Evolutionary conservation across 1,140 invertebrate species (phyloP), one percentile per base, ranked within the genome.

Genomic region (Drosophila athabasca): DNA sequence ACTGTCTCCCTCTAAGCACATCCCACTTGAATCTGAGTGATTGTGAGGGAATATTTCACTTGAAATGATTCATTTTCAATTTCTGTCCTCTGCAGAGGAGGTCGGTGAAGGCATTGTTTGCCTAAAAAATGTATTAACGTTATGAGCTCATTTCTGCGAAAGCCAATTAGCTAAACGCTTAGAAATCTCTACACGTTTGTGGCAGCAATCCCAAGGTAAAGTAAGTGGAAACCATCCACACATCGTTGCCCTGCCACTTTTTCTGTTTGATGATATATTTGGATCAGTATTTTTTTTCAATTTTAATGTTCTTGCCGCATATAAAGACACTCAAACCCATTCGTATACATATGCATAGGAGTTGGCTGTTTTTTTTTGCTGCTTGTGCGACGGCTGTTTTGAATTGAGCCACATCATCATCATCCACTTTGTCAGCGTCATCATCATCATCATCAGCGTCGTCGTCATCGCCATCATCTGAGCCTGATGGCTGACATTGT

Each of bases 401-500:
- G 72, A 85, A 81, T 76, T 87, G 49, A 88, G 74, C 79, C 69
- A 76, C 78, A 81, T 82, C 75, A 87, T 82, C 80, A 80, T 69
- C 81, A 65, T 67, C 66, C 70, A 74, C 69, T 74, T 75, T 75
- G 72, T 76, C 67, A 65, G 59, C 75, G 76, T 79, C 75, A 76
- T 73, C 61, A 51, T 79, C 75, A 76, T 73, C 61, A 51, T 31
- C 69, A 64, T 66, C 54, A 54, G 51, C 59, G 35, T 19, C 58
- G 59, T 58, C 54, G 52, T 65, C 49, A 58, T 48, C 31, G 43
- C 62, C 66, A 69, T 83, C 80, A 83, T 72, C 76, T 85, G 61
- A 75, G 71, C 52, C 71, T 75, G 84, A 76, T 87, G 80, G 75
- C 77, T 88, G 83, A 88, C 82, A 87, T 88, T 87, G 82, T 87